phyloP scores from a whole-genome alignment of 35 echinoderm and acorn worm genomes.

The Heliocidaris erythrogramma region DNA sequence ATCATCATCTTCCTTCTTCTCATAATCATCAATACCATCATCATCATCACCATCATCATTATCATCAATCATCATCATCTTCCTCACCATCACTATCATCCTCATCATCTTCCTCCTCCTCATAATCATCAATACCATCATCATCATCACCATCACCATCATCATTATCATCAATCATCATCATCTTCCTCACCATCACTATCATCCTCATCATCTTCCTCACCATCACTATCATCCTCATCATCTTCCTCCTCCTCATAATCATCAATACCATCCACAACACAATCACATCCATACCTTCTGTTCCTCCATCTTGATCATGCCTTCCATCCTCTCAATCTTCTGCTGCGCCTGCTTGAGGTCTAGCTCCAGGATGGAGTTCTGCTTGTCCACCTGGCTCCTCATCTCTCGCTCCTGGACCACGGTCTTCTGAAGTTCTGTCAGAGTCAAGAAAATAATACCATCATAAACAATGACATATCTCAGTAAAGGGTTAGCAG shows the following conservation, averaged over 20 bases:
- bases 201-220: neutral
- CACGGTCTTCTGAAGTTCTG: constrained; percentile 73
- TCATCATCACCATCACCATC: no score
- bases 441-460: neutral
- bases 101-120: neutral
- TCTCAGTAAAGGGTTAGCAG: neutral
- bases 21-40: neutral
- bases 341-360: constrained; percentile 78
- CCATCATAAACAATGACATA: neutral
- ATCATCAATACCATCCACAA: no score
- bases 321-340: constrained; percentile 68
- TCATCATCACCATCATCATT: neutral
- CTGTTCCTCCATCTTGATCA: constrained; percentile 45
- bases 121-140: neutral
- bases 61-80: neutral
- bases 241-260: neutral
- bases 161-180: no score
- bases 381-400: constrained; percentile 70
- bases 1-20: neutral
- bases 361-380: constrained; percentile 85
- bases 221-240: no score
- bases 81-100: neutral
- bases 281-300: constrained; percentile 54
- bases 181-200: neutral
- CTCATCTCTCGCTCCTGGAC: constrained; percentile 52